These are phyloP conservation scores for Lanistes nyassanus DNA, from an alignment of 1,140 invertebrate genomes.

Conservation along the genomic window DNA sequence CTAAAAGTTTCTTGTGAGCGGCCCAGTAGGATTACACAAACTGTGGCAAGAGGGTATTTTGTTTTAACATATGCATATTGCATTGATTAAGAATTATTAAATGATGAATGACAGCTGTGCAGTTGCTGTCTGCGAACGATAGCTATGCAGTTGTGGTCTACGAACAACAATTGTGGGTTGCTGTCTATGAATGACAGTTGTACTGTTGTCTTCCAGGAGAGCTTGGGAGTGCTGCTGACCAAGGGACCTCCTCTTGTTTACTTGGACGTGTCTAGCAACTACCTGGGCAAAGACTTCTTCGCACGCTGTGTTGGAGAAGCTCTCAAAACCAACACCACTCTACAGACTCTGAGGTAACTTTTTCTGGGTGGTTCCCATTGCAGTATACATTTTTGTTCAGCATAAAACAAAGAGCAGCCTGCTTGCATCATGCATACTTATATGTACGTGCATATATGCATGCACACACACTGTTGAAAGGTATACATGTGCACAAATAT, in stretches of 20 bases:
- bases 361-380: no score
- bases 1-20: no score
- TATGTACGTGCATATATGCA: neutral
- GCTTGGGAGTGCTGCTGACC: slow-evolving; percentile 47
- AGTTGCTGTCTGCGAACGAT: neutral
- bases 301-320: slow-evolving; percentile 54
- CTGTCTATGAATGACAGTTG: no score
- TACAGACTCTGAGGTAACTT: slow-evolving; percentile 48
- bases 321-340: slow-evolving; percentile 46
- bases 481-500: neutral
- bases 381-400: neutral
- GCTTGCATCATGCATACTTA: neutral
- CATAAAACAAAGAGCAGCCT: no score
- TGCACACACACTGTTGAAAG: slow-evolving; percentile 10
- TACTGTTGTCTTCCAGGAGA: slow-evolving; percentile 38
- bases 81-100: neutral
- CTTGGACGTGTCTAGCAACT: slow-evolving; percentile 57
- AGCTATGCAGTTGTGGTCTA: neutral
- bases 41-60: no score
- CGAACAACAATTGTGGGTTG: no score
- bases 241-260: slow-evolving; percentile 45
- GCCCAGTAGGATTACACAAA: no score
- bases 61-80: no score
- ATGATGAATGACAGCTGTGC: neutral
- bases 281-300: slow-evolving; percentile 58